A percentile compares a stretch with the other conserved stretches of the same genome.
These are phyloP conservation scores for Lepilemur ruficaudatus DNA, from an alignment of 2,797 vertebrate genomes.

Conservation along the genomic window DNA sequence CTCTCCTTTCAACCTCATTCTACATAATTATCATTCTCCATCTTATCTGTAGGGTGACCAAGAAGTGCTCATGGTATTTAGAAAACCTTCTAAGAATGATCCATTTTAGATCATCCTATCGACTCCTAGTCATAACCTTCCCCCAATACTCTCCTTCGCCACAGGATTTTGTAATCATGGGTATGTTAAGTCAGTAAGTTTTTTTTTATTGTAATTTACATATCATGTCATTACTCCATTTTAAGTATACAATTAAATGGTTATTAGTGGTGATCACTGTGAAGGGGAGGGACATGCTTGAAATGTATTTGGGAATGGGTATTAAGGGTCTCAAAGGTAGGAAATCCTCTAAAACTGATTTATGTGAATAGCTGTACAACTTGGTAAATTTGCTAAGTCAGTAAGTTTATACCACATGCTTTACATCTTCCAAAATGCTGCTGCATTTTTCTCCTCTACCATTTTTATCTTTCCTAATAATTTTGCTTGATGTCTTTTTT, in stretches of 20 bases:
- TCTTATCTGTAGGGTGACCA: not conserved
- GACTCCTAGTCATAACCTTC: not conserved
- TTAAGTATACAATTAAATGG: no score
- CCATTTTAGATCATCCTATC: not conserved
- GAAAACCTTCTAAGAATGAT: not conserved
- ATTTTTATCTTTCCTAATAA: not conserved
- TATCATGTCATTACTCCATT: no score
- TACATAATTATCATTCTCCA: not conserved
- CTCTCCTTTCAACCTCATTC: not conserved
- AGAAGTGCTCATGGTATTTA: no score
- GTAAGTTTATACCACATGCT: no score
- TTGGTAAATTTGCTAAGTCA: not conserved
- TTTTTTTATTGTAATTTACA: no score
- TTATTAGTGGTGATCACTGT: no score
- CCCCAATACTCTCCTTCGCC: rapidly evolving
- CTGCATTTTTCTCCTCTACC: not conserved
- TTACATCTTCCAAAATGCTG: not conserved
- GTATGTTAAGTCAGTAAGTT: not conserved
- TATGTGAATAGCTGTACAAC: no score
- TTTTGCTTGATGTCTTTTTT: not conserved
- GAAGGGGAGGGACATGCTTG: no score
- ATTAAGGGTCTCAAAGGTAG: no score
- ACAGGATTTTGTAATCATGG: not conserved
- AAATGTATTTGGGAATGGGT: no score
- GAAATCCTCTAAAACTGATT: no score